Conservation (phyloP, 2,113 vertebrate genomes). For the Python bivittatus region DNA sequence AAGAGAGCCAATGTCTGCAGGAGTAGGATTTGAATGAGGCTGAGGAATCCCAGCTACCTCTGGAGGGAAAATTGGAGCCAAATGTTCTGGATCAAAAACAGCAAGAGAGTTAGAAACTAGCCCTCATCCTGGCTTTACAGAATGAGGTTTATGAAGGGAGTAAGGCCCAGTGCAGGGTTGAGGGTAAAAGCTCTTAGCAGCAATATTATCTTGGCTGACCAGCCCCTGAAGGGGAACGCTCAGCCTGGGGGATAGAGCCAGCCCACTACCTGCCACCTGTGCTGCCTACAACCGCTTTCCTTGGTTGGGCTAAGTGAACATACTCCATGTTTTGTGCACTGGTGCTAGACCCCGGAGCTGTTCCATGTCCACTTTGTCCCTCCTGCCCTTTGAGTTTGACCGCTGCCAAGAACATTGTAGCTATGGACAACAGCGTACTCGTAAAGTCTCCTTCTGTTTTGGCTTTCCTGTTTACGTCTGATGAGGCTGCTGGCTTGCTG, state of each 20-base stretch:
- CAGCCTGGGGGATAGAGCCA: neutral
- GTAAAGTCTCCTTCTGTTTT: neutral
- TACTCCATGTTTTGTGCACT: too few relatives aligned
- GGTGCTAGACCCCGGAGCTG: neutral
- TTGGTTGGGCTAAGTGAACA: too few relatives aligned
- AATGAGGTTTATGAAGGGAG: neutral
- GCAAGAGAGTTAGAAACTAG: neutral
- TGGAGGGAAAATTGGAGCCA: neutral
- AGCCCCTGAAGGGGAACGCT: neutral
- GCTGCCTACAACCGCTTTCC: neutral
- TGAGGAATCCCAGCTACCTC: neutral
- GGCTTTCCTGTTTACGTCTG: neutral
- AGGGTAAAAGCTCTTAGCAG: too few relatives aligned
- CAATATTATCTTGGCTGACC: neutral
- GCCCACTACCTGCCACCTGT: too few relatives aligned
- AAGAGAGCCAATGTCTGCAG: neutral
- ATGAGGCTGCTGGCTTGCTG: neutral
- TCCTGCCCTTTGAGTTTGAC: neutral
- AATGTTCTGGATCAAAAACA: neutral
- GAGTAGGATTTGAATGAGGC: neutral
- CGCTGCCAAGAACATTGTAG: neutral
- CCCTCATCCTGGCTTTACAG: neutral
- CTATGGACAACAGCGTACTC: neutral
- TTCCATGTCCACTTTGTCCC: neutral
- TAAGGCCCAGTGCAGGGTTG: too few relatives aligned